A percentile compares a stretch with the other conserved stretches of the same genome.
Evolutionary conservation across 2,113 vertebrate genomes (phyloP).

Genomic region (Solea senegalensis): DNA sequence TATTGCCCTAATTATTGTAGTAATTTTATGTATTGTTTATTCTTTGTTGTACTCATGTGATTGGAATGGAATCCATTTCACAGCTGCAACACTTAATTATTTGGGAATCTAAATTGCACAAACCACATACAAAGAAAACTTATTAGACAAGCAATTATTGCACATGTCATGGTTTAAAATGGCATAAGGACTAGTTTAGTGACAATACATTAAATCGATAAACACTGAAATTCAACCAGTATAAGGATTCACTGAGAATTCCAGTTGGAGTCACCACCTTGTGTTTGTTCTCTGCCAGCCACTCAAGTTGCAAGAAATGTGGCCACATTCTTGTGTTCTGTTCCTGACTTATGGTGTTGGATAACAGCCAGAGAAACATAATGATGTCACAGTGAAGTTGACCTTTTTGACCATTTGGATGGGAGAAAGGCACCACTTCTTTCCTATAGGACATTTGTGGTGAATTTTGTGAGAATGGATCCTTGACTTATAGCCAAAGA

Average conservation of each 20-base stretch:
- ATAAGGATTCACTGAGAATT: not conserved
- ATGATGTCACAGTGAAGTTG: not conserved
- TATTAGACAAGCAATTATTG: too few species aligned
- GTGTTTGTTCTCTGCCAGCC: not conserved
- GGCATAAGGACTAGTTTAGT: too few species aligned
- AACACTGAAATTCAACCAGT: not conserved
- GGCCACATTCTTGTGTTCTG: not conserved
- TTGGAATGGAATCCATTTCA: too few species aligned
- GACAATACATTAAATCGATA: too few species aligned
- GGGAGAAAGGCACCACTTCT: not conserved
- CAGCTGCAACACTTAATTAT: too few species aligned
- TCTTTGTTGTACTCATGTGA: too few species aligned
- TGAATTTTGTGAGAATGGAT: not conserved
- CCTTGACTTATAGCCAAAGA: not conserved
- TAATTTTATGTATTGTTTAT: too few species aligned
- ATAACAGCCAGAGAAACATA: not conserved
- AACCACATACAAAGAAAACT: too few species aligned
- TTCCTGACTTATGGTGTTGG: not conserved
- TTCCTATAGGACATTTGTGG: not conserved
- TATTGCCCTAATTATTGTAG: too few species aligned
- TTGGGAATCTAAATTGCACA: too few species aligned
- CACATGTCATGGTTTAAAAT: too few species aligned
- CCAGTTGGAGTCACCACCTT: not conserved
- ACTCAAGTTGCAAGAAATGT: not conserved
- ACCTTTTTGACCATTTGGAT: not conserved